Base-by-base conservation (phyloP, 2,113 vertebrate species). In the Sprattus sprattus region DNA sequence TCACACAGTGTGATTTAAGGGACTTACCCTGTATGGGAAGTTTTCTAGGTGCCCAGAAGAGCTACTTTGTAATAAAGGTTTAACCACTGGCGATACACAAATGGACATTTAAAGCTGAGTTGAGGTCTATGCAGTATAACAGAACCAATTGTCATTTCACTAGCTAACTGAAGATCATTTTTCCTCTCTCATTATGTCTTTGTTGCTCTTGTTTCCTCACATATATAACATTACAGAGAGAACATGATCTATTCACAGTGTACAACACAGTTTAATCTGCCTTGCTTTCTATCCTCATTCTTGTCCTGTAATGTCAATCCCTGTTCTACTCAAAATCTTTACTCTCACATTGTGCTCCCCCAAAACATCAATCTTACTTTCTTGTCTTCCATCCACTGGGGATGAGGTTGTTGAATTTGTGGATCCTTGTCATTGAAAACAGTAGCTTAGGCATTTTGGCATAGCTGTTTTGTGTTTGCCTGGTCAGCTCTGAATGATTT, bases 391-490 rank as follows among this genome's bases (percentile, higher is more conserved):
- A 92, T 49, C 91, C 81, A 83, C 90, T 91, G 57, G 89, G 82
- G 4, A 92, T 89, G 5, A 94, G 47, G 50, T 93, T 92, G 84
- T 89, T 93, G 45, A 94, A 85, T 47, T 93, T 85, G 49, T 89
- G 81, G 39, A 92, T 86, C 4, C 86, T 45, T 46, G 92, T 86
- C 81, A 83, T 92, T 52, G 92, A 92, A 89, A 94, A 93, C 54
- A 92, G 85, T 81, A 87, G 83, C 78, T 92, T 94, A 0, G 91
- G 88, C 93, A 94, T 95, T 54, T 82, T 90, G 52, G 87, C 90
- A 88, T 91, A 28, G 22, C 71, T 80, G 85, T 57, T 67, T 22
- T 25, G 64, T 64, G 20, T 28, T 28, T 1, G 32, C 11, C 10
- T 11, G 10, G 11, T 78, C 32, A 78, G 71, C 71, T 16, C 13